phyloP scores from a whole-genome alignment of 2,888 invertebrate genomes.

The Biston stratarius region DNA sequence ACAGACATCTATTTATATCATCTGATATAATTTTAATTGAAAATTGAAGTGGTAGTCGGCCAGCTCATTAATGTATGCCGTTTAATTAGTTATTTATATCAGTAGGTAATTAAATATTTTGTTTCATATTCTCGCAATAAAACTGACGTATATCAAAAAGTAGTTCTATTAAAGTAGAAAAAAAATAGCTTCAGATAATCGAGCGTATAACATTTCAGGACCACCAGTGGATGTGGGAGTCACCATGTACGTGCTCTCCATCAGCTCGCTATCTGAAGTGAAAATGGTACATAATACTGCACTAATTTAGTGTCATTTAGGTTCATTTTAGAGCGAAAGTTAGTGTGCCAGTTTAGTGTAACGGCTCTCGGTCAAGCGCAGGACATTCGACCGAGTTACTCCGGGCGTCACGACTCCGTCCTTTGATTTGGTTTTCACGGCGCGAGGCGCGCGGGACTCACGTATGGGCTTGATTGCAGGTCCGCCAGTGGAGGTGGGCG shows the following conservation, averaged over 20 bases:
- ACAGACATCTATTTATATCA: too few relatives aligned
- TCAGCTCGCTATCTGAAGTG: slow-evolving; percentile 95
- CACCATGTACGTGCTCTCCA: slow-evolving; percentile 94
- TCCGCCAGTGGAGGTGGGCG: slow-evolving; percentile 98
- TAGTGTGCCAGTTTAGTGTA: too few relatives aligned
- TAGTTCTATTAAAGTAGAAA: too few relatives aligned
- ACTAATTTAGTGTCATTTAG: slow-evolving; percentile 79
- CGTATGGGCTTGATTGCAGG: slow-evolving; percentile 91
- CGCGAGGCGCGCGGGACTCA: slow-evolving; percentile 74
- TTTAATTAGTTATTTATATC: too few relatives aligned
- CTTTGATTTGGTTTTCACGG: slow-evolving; percentile 78
- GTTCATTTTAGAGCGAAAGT: slow-evolving; percentile 47
- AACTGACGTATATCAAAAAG: too few relatives aligned
- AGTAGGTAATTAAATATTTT: too few relatives aligned
- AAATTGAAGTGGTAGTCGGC: too few relatives aligned
- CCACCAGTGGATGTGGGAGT: slow-evolving; percentile 94
- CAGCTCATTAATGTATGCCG: too few relatives aligned
- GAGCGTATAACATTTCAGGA: slow-evolving; percentile 84
- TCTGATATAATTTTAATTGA: too few relatives aligned
- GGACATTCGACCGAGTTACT: slow-evolving; percentile 31
- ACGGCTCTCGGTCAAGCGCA: too few relatives aligned
- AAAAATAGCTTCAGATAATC: too few relatives aligned
- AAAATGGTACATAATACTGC: slow-evolving; percentile 88
- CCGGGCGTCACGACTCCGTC: slow-evolving; percentile 72
- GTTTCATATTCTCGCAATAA: too few relatives aligned